Percentiles rank a stretch among this genome's conserved stretches.
These are phyloP conservation scores for Tenebrosternarchus preto DNA, from an alignment of 2,113 vertebrate species.

Conservation along the genomic window DNA sequence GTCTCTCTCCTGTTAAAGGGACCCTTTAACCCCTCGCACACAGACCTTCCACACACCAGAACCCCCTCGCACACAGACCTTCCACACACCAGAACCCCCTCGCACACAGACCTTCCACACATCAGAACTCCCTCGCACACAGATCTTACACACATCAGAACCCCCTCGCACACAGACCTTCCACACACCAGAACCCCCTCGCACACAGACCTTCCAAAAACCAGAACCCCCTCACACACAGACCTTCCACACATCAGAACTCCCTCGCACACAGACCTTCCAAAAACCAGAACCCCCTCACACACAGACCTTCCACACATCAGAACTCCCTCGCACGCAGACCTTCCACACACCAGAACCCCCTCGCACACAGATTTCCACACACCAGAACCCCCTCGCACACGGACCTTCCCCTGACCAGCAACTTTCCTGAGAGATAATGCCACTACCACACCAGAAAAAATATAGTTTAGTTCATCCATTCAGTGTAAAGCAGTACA, in stretches of 20 bases:
- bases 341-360: background rate
- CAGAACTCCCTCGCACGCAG: background rate
- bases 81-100: no score
- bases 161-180: no score
- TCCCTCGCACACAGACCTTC: background rate
- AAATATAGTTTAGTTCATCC: slow-evolving; percentile 13
- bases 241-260: background rate
- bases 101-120: background rate
- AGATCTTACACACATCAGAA: no score
- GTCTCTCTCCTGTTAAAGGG: background rate
- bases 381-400: no score
- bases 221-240: background rate
- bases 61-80: background rate
- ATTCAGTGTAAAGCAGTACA: background rate
- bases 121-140: background rate
- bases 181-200: no score
- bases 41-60: no score
- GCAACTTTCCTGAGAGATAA: background rate
- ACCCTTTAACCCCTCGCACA: slow-evolving; percentile 13
- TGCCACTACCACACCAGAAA: background rate
- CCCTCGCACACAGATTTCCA: no score
- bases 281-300: background rate
- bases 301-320: background rate
- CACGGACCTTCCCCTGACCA: background rate
- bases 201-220: no score